Conservation (phyloP, 2,797 vertebrate species). For the Oceanodroma leucorhoa region DNA sequence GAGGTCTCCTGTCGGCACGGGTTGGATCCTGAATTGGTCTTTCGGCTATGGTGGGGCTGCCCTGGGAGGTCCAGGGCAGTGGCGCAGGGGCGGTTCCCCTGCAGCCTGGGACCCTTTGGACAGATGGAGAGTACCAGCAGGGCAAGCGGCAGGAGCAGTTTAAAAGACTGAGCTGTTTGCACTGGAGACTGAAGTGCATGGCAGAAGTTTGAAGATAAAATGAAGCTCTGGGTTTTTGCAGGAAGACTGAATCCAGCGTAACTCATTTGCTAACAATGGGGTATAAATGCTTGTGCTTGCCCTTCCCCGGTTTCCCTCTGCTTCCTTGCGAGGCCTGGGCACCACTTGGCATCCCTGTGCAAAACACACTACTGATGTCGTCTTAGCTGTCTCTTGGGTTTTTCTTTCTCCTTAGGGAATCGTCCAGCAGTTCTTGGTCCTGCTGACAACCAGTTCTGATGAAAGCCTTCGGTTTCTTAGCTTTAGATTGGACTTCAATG, state of each 20-base stretch:
- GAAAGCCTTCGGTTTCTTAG: slow-evolving; percentile 96
- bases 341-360: neutral
- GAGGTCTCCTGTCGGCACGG: neutral
- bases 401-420: slow-evolving; percentile 79
- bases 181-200: fast-evolving
- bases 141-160: fast-evolving
- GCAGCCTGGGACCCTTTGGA: neutral
- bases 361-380: neutral
- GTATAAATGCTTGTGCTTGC: neutral
- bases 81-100: neutral
- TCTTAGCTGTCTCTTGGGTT: neutral
- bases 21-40: neutral
- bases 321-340: neutral
- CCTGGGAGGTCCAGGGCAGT: fast-evolving
- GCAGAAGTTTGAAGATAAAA: neutral
- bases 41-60: too few species aligned
- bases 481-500: slow-evolving; percentile 96
- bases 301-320: neutral
- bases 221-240: neutral
- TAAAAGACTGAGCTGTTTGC: neutral
- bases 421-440: slow-evolving; percentile 94
- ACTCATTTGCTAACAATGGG: neutral
- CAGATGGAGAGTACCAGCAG: neutral
- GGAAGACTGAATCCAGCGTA: neutral
- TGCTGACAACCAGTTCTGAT: slow-evolving; percentile 89